Evolutionary conservation across 2,797 vertebrate species (phyloP).

Genomic region (Lemur catta): DNA sequence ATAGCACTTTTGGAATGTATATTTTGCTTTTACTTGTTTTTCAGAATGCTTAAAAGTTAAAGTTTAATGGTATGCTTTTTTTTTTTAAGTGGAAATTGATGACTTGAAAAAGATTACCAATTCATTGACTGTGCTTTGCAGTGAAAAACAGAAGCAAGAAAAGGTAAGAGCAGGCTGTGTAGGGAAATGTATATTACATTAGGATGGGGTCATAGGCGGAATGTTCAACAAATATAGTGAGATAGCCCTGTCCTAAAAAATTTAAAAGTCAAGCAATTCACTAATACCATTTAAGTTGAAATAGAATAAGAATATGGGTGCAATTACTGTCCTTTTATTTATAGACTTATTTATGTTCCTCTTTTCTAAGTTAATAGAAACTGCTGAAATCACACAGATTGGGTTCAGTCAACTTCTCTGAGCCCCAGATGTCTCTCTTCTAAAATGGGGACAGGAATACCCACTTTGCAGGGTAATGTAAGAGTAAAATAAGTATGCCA

Average conservation of each 20-base stretch:
- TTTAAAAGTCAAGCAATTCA: not conserved
- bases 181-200: not conserved
- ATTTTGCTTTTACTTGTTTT: conserved; percentile 6
- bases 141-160: conserved; percentile 99
- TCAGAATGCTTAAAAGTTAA: conserved; percentile 20
- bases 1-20: not conserved
- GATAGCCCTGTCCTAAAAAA: not conserved
- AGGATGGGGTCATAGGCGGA: not conserved
- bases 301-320: not conserved
- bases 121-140: conserved; percentile 94
- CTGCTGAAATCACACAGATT: not conserved
- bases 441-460: not conserved
- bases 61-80: not conserved
- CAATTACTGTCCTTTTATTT: not conserved
- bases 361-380: conserved; percentile 1
- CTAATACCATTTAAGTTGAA: not conserved
- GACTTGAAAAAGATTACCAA: conserved; percentile 98
- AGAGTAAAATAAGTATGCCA: not conserved
- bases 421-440: not conserved
- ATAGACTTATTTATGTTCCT: not conserved
- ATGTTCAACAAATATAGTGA: not conserved
- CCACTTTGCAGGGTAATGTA: not conserved
- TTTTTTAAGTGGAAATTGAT: conserved; percentile 94
- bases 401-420: not conserved
- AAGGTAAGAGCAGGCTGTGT: conserved; percentile 87